Conservation (phyloP, 2,797 vertebrate genomes). For the Anguilla pacifica region DNA sequence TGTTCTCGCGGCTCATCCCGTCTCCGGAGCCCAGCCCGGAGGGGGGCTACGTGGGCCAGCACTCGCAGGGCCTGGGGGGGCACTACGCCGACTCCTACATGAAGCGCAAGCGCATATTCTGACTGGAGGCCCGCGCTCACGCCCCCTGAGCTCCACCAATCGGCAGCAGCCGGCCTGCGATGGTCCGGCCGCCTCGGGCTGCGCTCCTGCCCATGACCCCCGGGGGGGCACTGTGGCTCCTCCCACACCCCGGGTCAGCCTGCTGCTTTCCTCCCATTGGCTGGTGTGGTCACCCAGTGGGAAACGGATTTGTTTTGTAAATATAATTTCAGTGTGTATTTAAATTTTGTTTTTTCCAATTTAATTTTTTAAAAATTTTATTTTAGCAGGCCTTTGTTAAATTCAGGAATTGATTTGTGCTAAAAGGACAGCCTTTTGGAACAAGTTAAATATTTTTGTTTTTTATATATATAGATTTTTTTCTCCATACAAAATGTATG, state of each 20-base stretch:
- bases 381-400: constrained; percentile 48
- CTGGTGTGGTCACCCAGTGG: constrained; percentile 49
- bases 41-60: constrained; percentile 88
- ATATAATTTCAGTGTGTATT: constrained; percentile 71
- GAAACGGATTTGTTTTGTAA: constrained; percentile 56
- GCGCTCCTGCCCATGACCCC: constrained; percentile 55
- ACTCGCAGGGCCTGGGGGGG: constrained; percentile 90
- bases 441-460: constrained; percentile 43
- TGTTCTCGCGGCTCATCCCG: constrained; percentile 85
- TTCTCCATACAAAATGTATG: constrained; percentile 13
- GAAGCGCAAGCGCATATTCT: constrained; percentile 92
- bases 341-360: constrained; percentile 57
- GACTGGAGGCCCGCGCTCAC: constrained; percentile 42
- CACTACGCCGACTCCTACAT: constrained; percentile 94
- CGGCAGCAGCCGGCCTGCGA: constrained; percentile 23
- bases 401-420: constrained; percentile 53
- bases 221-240: constrained; percentile 49
- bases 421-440: constrained; percentile 51
- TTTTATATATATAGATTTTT: constrained; percentile 37
- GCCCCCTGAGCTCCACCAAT: constrained; percentile 38
- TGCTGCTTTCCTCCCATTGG: constrained; percentile 47
- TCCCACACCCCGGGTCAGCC: constrained; percentile 29
- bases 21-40: constrained; percentile 91
- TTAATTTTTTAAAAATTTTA: constrained; percentile 49
- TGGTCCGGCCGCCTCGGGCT: constrained; percentile 40